phyloP scores from a whole-genome alignment of 2,113 vertebrate species.

The Phasianus colchicus region DNA sequence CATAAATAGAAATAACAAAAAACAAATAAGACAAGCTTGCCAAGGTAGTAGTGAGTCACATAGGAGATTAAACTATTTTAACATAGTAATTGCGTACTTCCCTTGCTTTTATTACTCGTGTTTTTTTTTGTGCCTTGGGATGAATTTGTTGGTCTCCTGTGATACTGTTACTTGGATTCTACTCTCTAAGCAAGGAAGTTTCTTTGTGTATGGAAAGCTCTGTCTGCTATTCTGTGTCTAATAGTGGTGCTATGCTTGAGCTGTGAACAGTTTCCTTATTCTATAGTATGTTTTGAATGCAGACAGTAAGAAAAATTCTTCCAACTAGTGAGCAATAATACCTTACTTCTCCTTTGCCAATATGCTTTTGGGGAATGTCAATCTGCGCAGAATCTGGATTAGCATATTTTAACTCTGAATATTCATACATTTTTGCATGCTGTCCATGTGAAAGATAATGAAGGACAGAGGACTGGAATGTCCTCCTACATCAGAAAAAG shows the following conservation, averaged over 20 bases:
- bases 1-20: background rate
- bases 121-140: background rate
- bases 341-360: background rate
- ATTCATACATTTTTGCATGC: background rate
- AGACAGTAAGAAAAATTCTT: background rate
- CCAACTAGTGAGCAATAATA: background rate
- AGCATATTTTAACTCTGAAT: background rate
- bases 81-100: background rate
- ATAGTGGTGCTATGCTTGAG: background rate
- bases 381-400: background rate
- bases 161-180: background rate
- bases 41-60: background rate
- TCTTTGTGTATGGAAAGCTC: background rate
- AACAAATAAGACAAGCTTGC: background rate
- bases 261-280: background rate
- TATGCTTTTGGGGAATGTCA: background rate
- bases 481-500: background rate
- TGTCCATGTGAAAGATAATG: background rate
- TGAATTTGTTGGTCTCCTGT: background rate
- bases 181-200: background rate
- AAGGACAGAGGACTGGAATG: background rate
- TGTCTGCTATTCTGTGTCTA: background rate
- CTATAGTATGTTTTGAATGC: background rate
- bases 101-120: background rate
- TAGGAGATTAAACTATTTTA: background rate